phyloP scores from a whole-genome alignment of 2,797 vertebrate genomes.

The Nyctalus aviator region DNA sequence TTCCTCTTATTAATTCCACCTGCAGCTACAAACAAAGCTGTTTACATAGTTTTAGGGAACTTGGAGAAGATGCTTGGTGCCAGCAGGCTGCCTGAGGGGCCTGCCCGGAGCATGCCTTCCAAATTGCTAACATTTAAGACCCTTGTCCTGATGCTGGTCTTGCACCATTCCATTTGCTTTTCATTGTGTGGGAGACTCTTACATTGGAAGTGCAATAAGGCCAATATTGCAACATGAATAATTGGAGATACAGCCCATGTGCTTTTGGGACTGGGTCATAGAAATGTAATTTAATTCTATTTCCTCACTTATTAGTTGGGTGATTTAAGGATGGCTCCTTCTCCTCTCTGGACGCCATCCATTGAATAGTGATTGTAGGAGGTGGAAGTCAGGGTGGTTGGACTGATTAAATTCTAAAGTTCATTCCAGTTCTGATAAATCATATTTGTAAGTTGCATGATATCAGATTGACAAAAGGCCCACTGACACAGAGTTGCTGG shows the following conservation, averaged over 20 bases:
- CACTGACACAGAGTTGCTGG: neutral
- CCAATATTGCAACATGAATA: slow-evolving; percentile 73
- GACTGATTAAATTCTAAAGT: slow-evolving; percentile 14
- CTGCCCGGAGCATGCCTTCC: slow-evolving; percentile 2
- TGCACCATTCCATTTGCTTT: slow-evolving; percentile 45
- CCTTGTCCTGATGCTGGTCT: slow-evolving; percentile 6
- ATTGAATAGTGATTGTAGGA: slow-evolving; percentile 11
- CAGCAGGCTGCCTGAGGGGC: neutral
- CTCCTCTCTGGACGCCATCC: slow-evolving; percentile 45
- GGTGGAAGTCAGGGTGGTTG: neutral
- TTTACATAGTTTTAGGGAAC: neutral
- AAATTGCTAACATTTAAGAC: neutral
- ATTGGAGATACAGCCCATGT: slow-evolving; percentile 49
- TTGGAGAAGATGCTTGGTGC: neutral
- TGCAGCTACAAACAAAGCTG: neutral
- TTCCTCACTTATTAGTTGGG: slow-evolving; percentile 54
- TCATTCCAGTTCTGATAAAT: slow-evolving; percentile 56
- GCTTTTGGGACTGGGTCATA: slow-evolving; percentile 40
- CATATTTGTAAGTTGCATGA: neutral
- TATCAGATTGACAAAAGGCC: neutral
- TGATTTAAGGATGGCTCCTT: slow-evolving; percentile 16
- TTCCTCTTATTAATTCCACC: slow-evolving; percentile 5
- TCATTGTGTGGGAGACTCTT: slow-evolving; percentile 56
- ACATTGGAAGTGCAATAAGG: slow-evolving; percentile 35
- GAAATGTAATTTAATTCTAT: slow-evolving; percentile 59